Percentiles rank a stretch among this genome's conserved stretches.
Evolutionary conservation across 2,113 vertebrate species (phyloP).

Genomic region (Pygoscelis antarcticus): DNA sequence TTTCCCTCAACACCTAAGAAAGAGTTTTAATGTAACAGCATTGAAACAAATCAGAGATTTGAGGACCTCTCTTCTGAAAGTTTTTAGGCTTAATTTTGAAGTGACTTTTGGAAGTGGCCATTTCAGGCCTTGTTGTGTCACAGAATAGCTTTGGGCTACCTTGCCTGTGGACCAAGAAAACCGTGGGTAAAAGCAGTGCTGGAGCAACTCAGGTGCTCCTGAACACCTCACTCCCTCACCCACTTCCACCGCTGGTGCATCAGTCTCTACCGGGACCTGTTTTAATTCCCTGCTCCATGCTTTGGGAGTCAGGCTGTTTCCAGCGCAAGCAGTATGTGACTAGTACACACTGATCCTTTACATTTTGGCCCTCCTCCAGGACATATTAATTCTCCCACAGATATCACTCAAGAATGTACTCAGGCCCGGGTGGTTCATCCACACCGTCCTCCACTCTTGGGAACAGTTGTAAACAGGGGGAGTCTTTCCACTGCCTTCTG

Average conservation of each 20-base stretch:
- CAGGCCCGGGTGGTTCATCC: background rate
- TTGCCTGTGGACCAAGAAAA: background rate
- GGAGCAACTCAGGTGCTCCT: background rate
- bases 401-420: background rate
- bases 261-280: background rate
- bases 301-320: background rate
- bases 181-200: background rate
- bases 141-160: background rate
- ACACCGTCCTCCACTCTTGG: background rate
- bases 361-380: background rate
- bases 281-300: background rate
- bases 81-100: background rate
- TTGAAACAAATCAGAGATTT: background rate
- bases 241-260: background rate
- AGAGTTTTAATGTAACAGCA: background rate
- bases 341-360: background rate
- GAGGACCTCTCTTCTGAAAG: background rate
- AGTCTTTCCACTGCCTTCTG: background rate
- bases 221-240: background rate
- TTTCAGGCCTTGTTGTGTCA: background rate
- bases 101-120: background rate
- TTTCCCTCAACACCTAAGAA: background rate
- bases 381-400: background rate
- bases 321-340: background rate
- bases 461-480: background rate